phyloP scores from a whole-genome alignment of 2,888 invertebrate species.

The Drosophila differens region DNA sequence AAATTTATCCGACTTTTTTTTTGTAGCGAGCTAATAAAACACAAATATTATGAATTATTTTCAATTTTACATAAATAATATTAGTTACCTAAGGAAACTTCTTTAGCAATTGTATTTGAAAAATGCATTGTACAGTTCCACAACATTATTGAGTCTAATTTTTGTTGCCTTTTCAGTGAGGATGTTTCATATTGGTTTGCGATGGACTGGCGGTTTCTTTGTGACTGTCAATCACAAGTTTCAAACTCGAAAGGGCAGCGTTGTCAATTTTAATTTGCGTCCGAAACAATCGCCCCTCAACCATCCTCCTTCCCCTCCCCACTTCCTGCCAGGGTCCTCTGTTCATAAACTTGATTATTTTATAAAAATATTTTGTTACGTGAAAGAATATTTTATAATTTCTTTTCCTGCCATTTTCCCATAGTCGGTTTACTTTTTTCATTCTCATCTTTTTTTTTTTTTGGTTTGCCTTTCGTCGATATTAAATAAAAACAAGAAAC shows the following conservation, averaged over 20 bases:
- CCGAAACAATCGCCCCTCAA: conserved; percentile 17
- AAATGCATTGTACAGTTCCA: neutral
- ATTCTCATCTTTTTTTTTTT: conserved; percentile 25
- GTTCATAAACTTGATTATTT: conserved; percentile 69
- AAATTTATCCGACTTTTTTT: neutral
- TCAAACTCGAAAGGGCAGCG: conserved; percentile 19
- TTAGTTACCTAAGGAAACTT: neutral
- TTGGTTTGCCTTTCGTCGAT: conserved; percentile 62
- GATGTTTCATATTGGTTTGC: neutral
- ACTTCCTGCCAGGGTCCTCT: neutral
- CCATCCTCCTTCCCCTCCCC: neutral
- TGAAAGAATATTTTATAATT: conserved; percentile 67
- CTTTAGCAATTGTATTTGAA: neutral
- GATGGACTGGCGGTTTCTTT: neutral
- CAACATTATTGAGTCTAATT: neutral
- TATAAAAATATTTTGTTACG: conserved; percentile 79
- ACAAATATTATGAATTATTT: neutral
- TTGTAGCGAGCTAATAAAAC: neutral
- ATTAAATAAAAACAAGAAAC: conserved; percentile 73
- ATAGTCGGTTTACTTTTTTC: neutral
- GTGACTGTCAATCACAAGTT: conserved; percentile 12
- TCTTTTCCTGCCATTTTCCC: conserved; percentile 20
- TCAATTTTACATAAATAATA: neutral
- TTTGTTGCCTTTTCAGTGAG: neutral
- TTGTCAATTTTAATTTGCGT: conserved; percentile 60